Conservation (phyloP, 2,797 vertebrate species). For the Clarias fuscus region DNA sequence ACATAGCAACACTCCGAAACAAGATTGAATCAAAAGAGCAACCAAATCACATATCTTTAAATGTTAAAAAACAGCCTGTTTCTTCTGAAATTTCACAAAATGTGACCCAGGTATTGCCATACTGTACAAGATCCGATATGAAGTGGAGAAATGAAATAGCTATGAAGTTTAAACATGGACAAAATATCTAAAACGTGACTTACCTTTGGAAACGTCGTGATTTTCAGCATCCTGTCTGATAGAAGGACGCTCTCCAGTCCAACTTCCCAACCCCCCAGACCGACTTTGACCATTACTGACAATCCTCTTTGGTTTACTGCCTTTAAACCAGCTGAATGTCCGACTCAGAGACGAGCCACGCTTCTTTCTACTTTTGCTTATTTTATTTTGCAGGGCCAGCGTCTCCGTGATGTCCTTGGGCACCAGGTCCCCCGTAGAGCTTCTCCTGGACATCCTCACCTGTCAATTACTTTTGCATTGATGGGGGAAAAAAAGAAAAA, state of each 20-base stretch:
- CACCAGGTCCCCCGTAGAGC: constrained; percentile 76
- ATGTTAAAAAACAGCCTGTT: neutral
- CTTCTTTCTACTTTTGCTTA: constrained; percentile 76
- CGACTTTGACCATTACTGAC: constrained; percentile 58
- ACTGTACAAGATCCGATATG: neutral
- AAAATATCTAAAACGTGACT: constrained; percentile 34
- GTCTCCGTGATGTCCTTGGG: constrained; percentile 77
- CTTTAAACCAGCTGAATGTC: constrained; percentile 86
- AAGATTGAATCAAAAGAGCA: neutral
- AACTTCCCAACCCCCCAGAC: constrained; percentile 31
- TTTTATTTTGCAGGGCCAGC: constrained; percentile 71
- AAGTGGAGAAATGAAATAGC: neutral
- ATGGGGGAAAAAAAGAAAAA: constrained; percentile 19
- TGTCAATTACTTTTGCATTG: constrained; percentile 59
- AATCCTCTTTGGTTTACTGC: constrained; percentile 75
- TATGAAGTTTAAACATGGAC: neutral
- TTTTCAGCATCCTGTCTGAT: constrained; percentile 59
- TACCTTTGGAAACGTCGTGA: constrained; percentile 69
- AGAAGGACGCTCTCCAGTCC: constrained; percentile 48
- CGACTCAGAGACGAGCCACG: constrained; percentile 79
- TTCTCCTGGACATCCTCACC: constrained; percentile 74
- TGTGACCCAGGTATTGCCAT: no score
- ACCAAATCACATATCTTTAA: neutral
- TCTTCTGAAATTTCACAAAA: neutral
- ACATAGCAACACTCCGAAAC: neutral